Base-by-base conservation (phyloP, 2,888 invertebrate species). In the Orthosia incerta region DNA sequence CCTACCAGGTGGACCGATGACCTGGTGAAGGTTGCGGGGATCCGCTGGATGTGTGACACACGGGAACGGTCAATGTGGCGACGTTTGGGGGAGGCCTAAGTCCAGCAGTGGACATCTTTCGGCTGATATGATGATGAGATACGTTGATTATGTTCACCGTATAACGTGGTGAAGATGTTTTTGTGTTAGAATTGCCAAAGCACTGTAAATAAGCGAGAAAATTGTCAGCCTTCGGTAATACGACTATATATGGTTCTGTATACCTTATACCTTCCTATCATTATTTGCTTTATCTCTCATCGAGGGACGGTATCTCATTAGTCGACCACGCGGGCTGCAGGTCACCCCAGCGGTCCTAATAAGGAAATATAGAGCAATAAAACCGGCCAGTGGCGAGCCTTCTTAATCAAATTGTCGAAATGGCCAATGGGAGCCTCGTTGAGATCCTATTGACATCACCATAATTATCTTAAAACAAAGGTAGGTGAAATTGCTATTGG, bases 281-380 rank as follows among this genome's bases (percentile, higher is more conserved):
- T 48, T 67, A 23, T 60, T 79, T 64, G 45, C 18, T 55, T 73
- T 66, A 67, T 75, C 61, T 67, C 39, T 48, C 77, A 79, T 75
- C 67, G 61, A 71, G 76, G 69, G 73, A 74, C 78, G 74, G 74
- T 59, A 72, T 83, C 85, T 89, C 75, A 83, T 86, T 82, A 84
- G 79, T 46, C 26, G 65, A 81, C 61, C 68, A 76, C 68, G 63
- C 74, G 64, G 70, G 51, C 64, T 66, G 45, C 72, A 79, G 85
- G 64, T 76, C 85, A 87, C 86, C 85, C 88, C 91, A 88, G 86
- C 87, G 91, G 90, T 88, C 89, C 91, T 96, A 96, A 96, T 96
- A 94, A 95, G 94, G 92, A 95, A 93, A 96, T 96, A 96, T 95
- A 92, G 95, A 92, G 93, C 88, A 93, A 94, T 96, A 96, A 96